Conservation (phyloP, 2,888 invertebrate genomes). For the Lathronympha strigana region DNA sequence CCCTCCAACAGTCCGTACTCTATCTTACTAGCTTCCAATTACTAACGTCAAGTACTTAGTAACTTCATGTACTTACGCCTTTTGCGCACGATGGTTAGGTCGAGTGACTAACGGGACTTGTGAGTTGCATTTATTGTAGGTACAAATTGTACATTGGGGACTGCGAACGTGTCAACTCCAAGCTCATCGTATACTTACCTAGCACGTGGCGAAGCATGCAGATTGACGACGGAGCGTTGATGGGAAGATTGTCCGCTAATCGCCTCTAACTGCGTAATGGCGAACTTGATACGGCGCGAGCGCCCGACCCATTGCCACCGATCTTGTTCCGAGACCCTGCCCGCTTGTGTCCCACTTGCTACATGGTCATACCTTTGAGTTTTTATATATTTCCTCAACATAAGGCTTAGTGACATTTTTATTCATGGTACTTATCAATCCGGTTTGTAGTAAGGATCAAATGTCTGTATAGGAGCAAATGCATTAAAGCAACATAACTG, state of each 20-base stretch:
- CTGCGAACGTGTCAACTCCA: neutral
- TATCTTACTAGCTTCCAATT: no score
- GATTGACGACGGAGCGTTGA: constrained; percentile 66
- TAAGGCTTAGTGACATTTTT: neutral
- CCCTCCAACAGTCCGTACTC: no score
- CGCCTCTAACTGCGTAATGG: constrained; percentile 75
- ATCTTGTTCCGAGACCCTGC: constrained; percentile 50
- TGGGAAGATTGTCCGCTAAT: constrained; percentile 75
- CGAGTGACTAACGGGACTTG: no score
- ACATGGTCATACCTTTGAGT: constrained; percentile 8
- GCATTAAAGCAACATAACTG: no score
- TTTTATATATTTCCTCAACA: constrained; percentile 29
- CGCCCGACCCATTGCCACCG: constrained; percentile 60
- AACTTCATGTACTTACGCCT: no score
- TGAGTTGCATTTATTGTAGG: no score
- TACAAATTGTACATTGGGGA: no score
- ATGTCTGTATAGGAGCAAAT: no score
- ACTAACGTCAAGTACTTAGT: no score
- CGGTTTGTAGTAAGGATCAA: no score
- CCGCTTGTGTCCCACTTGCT: constrained; percentile 10
- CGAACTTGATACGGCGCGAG: constrained; percentile 65
- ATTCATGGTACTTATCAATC: no score
- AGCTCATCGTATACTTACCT: constrained; percentile 27
- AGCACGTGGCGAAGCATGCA: constrained; percentile 61
- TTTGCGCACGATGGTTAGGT: no score